Evolutionary conservation across 2,113 vertebrate species (phyloP), one percentile per base, ranked within the genome.

Genomic region (Polypterus bichir): DNA sequence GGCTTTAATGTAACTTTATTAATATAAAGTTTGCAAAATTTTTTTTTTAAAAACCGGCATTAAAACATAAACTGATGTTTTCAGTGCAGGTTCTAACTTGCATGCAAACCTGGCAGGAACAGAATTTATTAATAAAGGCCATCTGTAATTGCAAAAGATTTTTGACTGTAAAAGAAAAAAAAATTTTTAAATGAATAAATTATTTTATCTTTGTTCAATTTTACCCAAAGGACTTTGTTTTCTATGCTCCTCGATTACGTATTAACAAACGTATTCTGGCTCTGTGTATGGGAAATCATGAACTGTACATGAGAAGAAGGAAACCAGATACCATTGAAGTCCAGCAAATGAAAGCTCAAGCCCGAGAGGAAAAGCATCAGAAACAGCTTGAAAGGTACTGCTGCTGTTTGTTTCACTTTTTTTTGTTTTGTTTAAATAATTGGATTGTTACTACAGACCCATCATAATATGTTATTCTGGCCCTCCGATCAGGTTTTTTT

Each of bases 261-360:
- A 98, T 98, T 77, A 98, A 97, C 81, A 98, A 98, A 64, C 82
- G 95, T 4, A 91, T 98, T 76, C 77, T 98, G 86, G 94, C 94
- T 3, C 77, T 98, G 68, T 98, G 95, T 66, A 98, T 98, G 95
- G 95, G 95, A 54, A 98, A 98, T 79, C 95, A 98, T 60, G 94
- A 98, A 74, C 79, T 98, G 49, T 98, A 98, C 77, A 98, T 98
- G 95, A 86, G 95, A 63, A 87, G 95, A 69, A 89, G 95, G 70
- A 98, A 98, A 74, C 95, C 95, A 1, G 95, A 98, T 76, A 98
- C 95, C 62, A 98, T 98, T 11, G 95, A 98, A 81, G 95, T 98
- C 55, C 95, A 98, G 55, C 95, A 98, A 79, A 98, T 98, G 95
- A 98, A 98, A 76, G 95, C 94, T 63, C 95, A 98, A 73, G 95